Conservation (phyloP, 92 coral and sea anemone species). For the Phymanthus crucifer region DNA sequence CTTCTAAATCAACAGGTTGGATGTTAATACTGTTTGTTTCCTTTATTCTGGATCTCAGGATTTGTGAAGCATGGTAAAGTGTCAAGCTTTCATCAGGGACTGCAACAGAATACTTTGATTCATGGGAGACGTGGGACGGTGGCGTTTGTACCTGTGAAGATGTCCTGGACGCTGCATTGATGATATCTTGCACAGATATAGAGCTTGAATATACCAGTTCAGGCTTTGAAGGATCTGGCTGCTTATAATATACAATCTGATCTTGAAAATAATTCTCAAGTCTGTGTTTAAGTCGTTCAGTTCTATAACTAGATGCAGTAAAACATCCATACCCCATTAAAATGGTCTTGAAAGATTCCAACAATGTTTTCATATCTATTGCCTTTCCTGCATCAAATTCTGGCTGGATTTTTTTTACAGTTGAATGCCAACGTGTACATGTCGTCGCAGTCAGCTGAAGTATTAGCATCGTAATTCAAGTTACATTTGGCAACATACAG, state of each 20-base stretch:
- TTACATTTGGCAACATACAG: constrained; percentile 33
- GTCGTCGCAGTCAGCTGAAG: constrained; percentile 12
- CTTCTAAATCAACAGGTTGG: constrained; percentile 10
- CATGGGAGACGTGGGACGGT: too few relatives aligned
- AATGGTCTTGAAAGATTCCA: constrained; percentile 8
- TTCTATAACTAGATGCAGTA: constrained; percentile 41
- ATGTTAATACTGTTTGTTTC: not conserved
- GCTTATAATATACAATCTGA: constrained; percentile 52
- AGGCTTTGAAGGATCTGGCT: constrained; percentile 58
- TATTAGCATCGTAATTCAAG: constrained; percentile 4
- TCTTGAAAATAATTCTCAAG: constrained; percentile 37
- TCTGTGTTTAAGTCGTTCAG: constrained; percentile 49
- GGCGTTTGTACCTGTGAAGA: too few relatives aligned
- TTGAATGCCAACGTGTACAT: constrained; percentile 30
- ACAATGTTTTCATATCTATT: constrained; percentile 39
- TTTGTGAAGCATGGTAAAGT: not conserved
- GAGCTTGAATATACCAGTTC: constrained; percentile 58
- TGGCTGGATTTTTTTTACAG: not conserved
- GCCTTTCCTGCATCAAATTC: constrained; percentile 27
- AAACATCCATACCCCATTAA: constrained; percentile 24
- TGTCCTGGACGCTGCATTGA: constrained; percentile 38
- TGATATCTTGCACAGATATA: constrained; percentile 48
- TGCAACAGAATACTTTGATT: too few relatives aligned
- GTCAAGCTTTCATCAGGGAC: not conserved
- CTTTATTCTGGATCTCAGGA: not conserved